phyloP scores from a whole-genome alignment of 2,888 invertebrate genomes.

The Oscheius myriophilus region DNA sequence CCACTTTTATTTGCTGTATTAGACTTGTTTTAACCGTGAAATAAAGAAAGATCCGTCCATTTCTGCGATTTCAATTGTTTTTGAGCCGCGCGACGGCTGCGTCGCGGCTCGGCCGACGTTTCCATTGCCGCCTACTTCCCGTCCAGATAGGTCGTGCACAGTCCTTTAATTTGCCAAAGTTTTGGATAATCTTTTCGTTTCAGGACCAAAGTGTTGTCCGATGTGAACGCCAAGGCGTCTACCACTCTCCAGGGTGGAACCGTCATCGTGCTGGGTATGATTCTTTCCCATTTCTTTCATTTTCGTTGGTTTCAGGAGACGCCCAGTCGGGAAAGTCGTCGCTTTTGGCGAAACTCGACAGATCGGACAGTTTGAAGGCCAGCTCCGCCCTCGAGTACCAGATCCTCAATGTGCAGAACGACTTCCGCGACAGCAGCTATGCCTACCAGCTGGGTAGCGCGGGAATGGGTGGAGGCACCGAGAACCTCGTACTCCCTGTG shows the following conservation, averaged over 20 bases:
- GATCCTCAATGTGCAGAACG: slow-evolving; percentile 62
- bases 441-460: slow-evolving; percentile 67
- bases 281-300: neutral
- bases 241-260: slow-evolving; percentile 55
- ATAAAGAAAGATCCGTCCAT: no score
- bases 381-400: slow-evolving; percentile 67
- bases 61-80: no score
- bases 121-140: no score
- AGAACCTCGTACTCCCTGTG: slow-evolving; percentile 49
- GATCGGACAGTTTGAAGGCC: slow-evolving; percentile 38
- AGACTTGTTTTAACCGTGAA: no score
- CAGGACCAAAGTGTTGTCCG: slow-evolving; percentile 58
- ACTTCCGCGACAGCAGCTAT: slow-evolving; percentile 63
- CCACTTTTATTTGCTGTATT: no score
- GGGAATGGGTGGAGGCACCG: slow-evolving; percentile 61
- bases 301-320: slow-evolving; percentile 47
- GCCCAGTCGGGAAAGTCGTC: slow-evolving; percentile 62
- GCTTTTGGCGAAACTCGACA: slow-evolving; percentile 59
- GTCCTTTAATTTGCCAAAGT: no score
- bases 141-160: no score
- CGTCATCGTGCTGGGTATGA: slow-evolving; percentile 61
- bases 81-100: no score
- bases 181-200: slow-evolving; percentile 22
- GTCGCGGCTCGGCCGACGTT: no score
- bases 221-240: slow-evolving; percentile 60